These are phyloP conservation scores for Masticophis lateralis DNA, from an alignment of 2,797 vertebrate species.

Conservation along the genomic window DNA sequence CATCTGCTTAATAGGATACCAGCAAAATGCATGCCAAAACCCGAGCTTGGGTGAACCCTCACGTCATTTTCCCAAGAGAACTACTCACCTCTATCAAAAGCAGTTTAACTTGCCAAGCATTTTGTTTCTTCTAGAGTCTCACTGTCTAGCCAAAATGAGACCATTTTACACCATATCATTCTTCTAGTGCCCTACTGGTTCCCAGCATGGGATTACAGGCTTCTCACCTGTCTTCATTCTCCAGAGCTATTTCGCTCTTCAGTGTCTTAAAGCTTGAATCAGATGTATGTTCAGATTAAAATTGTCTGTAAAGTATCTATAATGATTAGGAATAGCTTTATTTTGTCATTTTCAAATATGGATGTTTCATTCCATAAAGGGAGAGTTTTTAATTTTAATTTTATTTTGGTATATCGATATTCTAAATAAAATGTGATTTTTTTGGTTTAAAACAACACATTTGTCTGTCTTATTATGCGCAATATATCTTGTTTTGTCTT, in stretches of 20 bases:
- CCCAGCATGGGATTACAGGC: slow-evolving; percentile 33
- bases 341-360: slow-evolving; percentile 74
- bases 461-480: slow-evolving; percentile 39
- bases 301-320: slow-evolving; percentile 57
- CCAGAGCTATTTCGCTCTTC: slow-evolving; percentile 54
- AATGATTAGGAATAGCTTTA: slow-evolving; percentile 69
- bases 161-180: slow-evolving; percentile 41
- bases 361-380: slow-evolving; percentile 74
- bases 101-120: slow-evolving; percentile 38
- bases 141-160: slow-evolving; percentile 31
- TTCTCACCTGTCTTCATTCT: slow-evolving; percentile 55
- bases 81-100: slow-evolving; percentile 22
- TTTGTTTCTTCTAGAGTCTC: slow-evolving; percentile 25
- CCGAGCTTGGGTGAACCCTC: not conserved
- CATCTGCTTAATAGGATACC: not conserved
- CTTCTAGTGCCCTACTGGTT: slow-evolving; percentile 48
- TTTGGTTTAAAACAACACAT: slow-evolving; percentile 72
- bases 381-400: slow-evolving; percentile 72
- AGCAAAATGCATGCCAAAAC: not conserved
- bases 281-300: slow-evolving; percentile 62
- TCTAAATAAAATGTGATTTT: slow-evolving; percentile 78
- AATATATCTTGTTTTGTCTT: not conserved
- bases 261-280: slow-evolving; percentile 56
- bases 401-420: slow-evolving; percentile 74
- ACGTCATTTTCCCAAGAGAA: not conserved